phyloP scores from a whole-genome alignment of 1,140 invertebrate species.

The Leptinotarsa defecta region DNA sequence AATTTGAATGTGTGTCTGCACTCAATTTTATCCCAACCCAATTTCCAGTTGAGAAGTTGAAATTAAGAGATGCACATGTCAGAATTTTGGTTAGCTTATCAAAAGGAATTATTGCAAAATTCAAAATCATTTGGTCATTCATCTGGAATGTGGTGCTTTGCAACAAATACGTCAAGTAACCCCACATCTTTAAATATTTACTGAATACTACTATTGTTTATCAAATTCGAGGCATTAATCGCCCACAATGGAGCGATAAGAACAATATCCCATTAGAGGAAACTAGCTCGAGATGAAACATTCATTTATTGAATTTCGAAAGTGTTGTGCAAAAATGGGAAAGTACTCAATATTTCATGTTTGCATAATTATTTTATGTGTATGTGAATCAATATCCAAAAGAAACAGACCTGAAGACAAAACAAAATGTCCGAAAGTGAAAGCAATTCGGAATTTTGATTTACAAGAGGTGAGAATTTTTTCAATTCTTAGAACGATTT shows the following conservation, averaged over 20 bases:
- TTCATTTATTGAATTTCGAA: constrained; percentile 5
- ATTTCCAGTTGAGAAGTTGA: too few species aligned
- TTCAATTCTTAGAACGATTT: background rate
- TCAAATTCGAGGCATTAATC: constrained; percentile 1
- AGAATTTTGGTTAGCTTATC: too few species aligned
- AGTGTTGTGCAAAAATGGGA: background rate
- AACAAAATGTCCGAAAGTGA: constrained; percentile 64
- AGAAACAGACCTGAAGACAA: constrained; percentile 61
- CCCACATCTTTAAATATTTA: background rate
- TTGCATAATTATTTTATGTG: background rate
- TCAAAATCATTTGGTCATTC: too few species aligned
- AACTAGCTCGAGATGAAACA: constrained; percentile 12
- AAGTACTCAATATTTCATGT: background rate
- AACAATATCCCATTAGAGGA: constrained; percentile 4
- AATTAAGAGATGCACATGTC: too few species aligned
- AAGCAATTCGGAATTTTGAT: constrained; percentile 61
- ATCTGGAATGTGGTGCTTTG: too few species aligned
- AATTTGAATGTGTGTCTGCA: too few species aligned
- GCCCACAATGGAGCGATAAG: constrained; percentile 18
- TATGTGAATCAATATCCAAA: background rate
- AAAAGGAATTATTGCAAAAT: too few species aligned
- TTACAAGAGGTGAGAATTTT: constrained; percentile 52
- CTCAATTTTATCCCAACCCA: too few species aligned
- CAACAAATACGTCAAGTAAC: too few species aligned
- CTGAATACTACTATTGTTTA: background rate